These are phyloP conservation scores for Hedychridium roseum DNA, from an alignment of 2,888 invertebrate genomes.

Conservation along the genomic window DNA sequence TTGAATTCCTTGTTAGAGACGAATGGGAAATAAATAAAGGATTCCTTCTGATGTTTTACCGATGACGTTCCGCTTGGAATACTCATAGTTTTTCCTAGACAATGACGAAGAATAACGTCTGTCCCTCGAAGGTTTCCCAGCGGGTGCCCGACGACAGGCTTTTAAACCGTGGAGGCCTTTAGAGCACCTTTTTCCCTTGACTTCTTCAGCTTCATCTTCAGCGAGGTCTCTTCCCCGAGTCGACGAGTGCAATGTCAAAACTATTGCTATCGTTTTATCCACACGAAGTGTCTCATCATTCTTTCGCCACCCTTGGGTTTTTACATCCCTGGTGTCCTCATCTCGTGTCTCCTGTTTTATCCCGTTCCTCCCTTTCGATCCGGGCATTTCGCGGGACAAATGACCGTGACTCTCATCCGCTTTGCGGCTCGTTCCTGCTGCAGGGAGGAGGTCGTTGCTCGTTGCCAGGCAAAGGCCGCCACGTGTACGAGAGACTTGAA, in stretches of 20 bases:
- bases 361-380: slow-evolving; percentile 5
- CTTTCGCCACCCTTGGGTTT: background rate
- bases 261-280: no score
- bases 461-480: slow-evolving; percentile 30
- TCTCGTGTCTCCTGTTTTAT: background rate
- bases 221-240: background rate
- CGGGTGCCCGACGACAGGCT: slow-evolving; percentile 34
- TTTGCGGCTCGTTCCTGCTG: slow-evolving; percentile 8
- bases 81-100: no score
- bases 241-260: no score
- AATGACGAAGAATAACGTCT: no score
- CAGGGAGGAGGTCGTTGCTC: slow-evolving; percentile 28
- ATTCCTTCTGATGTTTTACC: no score
- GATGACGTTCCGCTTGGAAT: no score
- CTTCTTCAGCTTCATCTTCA: background rate
- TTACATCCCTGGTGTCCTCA: background rate
- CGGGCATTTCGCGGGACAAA: slow-evolving; percentile 25
- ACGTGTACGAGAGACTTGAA: background rate
- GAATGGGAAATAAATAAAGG: no score
- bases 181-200: slow-evolving; percentile 22
- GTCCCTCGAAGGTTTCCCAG: slow-evolving; percentile 27
- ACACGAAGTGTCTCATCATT: background rate
- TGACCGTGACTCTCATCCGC: slow-evolving; percentile 17
- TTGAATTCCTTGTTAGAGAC: no score
- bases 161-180: slow-evolving; percentile 21